Conservation (phyloP, 1,140 invertebrate species). For the Calliopsis andreniformis region DNA sequence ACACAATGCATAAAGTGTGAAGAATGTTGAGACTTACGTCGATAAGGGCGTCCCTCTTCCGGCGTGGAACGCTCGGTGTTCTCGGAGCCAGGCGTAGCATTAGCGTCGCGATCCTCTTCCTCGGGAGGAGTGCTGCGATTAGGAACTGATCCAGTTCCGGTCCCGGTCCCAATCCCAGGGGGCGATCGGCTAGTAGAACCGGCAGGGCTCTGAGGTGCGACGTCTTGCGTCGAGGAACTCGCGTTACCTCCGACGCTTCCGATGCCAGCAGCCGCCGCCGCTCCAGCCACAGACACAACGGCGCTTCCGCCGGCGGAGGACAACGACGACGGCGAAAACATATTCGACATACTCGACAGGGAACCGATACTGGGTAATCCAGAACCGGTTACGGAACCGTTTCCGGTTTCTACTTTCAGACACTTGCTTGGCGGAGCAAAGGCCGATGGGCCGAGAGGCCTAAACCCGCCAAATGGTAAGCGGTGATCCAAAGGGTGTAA, state of each 20-base stretch:
- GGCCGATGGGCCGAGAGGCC: slow-evolving; percentile 80
- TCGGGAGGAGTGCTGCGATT: slow-evolving; percentile 75
- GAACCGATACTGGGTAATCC: slow-evolving; percentile 77
- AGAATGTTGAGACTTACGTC: slow-evolving; percentile 78
- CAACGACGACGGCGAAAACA: slow-evolving; percentile 78
- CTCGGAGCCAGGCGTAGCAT: slow-evolving; percentile 82
- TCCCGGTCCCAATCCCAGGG: slow-evolving; percentile 60
- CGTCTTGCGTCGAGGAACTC: slow-evolving; percentile 61
- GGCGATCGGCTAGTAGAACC: slow-evolving; percentile 72
- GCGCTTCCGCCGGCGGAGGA: slow-evolving; percentile 68
- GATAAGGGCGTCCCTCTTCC: slow-evolving; percentile 81
- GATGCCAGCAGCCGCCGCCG: slow-evolving; percentile 23
- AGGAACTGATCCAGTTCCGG: slow-evolving; percentile 56
- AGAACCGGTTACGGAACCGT: slow-evolving; percentile 68
- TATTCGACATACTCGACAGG: slow-evolving; percentile 78
- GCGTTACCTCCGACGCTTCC: slow-evolving; percentile 30
- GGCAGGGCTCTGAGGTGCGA: slow-evolving; percentile 70
- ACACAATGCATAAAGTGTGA: no score
- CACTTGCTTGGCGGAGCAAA: slow-evolving; percentile 83
- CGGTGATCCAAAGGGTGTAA: slow-evolving; percentile 80
- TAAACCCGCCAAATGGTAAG: slow-evolving; percentile 78
- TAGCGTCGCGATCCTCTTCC: slow-evolving; percentile 81
- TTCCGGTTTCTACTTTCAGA: slow-evolving; percentile 80
- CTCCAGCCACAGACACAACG: slow-evolving; percentile 54
- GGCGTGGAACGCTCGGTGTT: slow-evolving; percentile 83